Percentiles rank a stretch among this genome's conserved stretches.
Evolutionary conservation across 1,140 invertebrate species (phyloP).

Genomic region (Diploscapter pachys): DNA sequence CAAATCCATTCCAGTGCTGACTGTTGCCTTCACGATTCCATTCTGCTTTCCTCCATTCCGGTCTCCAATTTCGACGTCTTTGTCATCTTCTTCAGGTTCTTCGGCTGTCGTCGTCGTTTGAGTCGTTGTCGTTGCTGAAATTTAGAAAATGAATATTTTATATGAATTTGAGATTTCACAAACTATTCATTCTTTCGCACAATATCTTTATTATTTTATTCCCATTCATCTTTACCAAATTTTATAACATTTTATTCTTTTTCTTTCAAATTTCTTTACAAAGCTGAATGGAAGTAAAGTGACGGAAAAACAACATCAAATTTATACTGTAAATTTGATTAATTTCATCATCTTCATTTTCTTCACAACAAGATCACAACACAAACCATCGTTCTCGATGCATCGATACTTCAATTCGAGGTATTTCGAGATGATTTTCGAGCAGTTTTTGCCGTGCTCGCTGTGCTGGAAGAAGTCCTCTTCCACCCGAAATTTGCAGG

Average conservation of each 20-base stretch:
- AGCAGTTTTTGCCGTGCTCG: conserved; percentile 15
- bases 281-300: neutral
- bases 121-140: conserved; percentile 35
- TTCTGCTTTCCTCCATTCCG: too few species aligned
- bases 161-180: neutral
- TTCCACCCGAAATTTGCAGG: conserved; percentile 7
- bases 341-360: neutral
- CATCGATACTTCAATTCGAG: conserved; percentile 33
- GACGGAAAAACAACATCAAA: neutral
- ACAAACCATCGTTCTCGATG: conserved; percentile 18
- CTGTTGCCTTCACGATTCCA: neutral
- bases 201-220: too few species aligned
- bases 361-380: neutral
- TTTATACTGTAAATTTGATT: neutral
- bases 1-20: neutral
- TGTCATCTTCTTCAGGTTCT: neutral
- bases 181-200: too few species aligned
- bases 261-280: too few species aligned
- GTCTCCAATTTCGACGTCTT: conserved; percentile 19
- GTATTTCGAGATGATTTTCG: conserved; percentile 23
- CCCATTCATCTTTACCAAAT: conserved; percentile 5
- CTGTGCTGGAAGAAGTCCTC: conserved; percentile 11
- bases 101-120: conserved; percentile 13
- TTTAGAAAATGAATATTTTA: neutral
- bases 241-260: too few species aligned